These are phyloP conservation scores for Catharus fuscescens DNA, from an alignment of 2,113 vertebrate species.

Conservation along the genomic window DNA sequence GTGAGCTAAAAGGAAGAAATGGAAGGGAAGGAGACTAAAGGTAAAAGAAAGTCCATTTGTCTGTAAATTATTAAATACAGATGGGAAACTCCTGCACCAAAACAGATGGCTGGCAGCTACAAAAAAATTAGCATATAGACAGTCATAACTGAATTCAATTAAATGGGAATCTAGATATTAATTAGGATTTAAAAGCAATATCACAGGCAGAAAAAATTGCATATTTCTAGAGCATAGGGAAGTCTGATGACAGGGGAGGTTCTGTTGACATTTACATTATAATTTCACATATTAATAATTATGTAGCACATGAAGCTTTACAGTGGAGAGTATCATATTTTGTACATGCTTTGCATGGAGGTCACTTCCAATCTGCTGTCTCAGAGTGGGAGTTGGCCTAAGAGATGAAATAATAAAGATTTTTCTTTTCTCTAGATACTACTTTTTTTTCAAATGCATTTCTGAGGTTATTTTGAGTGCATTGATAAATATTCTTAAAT, in stretches of 20 bases:
- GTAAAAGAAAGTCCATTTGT: background rate
- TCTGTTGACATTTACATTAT: background rate
- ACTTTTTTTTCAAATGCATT: background rate
- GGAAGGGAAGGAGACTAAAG: background rate
- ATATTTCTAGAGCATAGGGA: background rate
- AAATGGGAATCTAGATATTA: conserved; percentile 57
- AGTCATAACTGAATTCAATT: conserved; percentile 52
- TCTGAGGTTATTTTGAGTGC: background rate
- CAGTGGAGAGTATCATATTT: background rate
- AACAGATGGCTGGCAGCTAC: conserved; percentile 44
- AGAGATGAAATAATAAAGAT: background rate
- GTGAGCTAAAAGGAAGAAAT: background rate
- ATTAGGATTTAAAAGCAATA: conserved; percentile 51
- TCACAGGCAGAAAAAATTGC: conserved; percentile 2
- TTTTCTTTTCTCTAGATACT: background rate
- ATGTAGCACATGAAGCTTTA: background rate
- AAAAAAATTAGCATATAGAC: conserved; percentile 56
- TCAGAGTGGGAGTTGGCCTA: background rate
- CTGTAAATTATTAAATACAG: conserved; percentile 52
- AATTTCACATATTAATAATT: background rate
- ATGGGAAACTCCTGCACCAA: conserved; percentile 13
- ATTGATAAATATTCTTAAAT: background rate
- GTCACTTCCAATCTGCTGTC: background rate
- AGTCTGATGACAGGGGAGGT: background rate
- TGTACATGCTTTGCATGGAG: background rate